Percentiles rank a stretch among this genome's conserved stretches.
phyloP scores from a whole-genome alignment of 1,140 invertebrate species.

The Ceratosolen solmsi region DNA sequence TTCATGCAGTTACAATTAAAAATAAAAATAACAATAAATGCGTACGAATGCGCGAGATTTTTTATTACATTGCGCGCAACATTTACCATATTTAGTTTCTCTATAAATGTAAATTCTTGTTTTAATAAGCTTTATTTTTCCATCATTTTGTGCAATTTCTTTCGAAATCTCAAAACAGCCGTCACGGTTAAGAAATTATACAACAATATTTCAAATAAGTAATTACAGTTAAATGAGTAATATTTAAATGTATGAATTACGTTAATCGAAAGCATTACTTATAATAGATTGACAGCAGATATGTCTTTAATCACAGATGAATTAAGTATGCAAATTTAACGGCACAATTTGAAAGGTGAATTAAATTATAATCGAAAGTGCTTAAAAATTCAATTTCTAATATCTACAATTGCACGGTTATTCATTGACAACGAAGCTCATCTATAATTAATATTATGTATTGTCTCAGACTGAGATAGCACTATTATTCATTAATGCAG shows the following conservation, averaged over 20 bases:
- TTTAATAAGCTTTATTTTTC: background rate
- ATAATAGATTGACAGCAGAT: constrained; percentile 14
- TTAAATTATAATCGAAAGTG: background rate
- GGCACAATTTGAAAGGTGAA: background rate
- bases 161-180: background rate
- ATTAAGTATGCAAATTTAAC: constrained; percentile 25
- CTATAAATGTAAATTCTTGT: background rate
- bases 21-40: background rate
- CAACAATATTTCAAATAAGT: background rate
- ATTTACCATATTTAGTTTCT: background rate
- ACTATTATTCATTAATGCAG: background rate
- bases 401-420: background rate
- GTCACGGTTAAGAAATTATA: background rate
- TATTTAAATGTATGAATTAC: background rate
- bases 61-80: background rate
- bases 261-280: constrained; percentile 5
- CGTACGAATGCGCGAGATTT: background rate
- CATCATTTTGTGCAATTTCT: background rate
- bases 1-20: background rate
- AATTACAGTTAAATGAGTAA: background rate
- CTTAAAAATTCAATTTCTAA: constrained; percentile 4
- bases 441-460: background rate
- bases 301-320: background rate
- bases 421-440: background rate
- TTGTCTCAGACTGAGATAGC: background rate